These are phyloP conservation scores for Sesamia nonagrioides DNA, from an alignment of 1,140 invertebrate genomes.

Conservation along the genomic window DNA sequence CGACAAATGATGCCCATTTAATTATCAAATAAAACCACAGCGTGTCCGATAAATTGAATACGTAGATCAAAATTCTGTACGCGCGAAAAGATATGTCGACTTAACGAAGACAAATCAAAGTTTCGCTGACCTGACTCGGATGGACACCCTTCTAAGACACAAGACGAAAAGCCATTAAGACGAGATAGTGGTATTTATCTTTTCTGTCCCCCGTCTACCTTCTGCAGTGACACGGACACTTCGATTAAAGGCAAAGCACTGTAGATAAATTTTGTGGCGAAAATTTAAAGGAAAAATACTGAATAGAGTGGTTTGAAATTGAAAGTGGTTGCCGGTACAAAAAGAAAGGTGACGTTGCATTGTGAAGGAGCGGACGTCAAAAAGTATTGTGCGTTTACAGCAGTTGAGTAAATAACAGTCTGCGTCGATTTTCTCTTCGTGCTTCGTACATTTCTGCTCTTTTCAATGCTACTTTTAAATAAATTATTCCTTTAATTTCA, in stretches of 20 bases:
- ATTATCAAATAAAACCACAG: conserved; percentile 9
- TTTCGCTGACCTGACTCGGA: conserved; percentile 70
- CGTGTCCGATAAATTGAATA: conserved; percentile 67
- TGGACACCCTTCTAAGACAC: conserved; percentile 75
- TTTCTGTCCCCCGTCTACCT: conserved; percentile 65
- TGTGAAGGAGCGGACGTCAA: conserved; percentile 31
- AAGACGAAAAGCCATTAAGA: conserved; percentile 84
- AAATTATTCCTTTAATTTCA: too few relatives aligned
- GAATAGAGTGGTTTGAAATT: conserved; percentile 21
- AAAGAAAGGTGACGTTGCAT: conserved; percentile 5
- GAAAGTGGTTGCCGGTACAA: conserved; percentile 26
- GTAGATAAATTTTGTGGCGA: conserved; percentile 61
- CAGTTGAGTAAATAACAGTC: conserved; percentile 38
- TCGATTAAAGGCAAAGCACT: conserved; percentile 64
- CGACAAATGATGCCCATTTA: conserved; percentile 13
- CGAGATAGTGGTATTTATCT: conserved; percentile 84
- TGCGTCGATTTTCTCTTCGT: conserved; percentile 28
- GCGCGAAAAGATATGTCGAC: conserved; percentile 73
- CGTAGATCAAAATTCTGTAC: conserved; percentile 75
- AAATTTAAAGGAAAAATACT: conserved; percentile 15
- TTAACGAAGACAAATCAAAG: conserved; percentile 87
- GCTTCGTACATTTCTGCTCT: conserved; percentile 6
- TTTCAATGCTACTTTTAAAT: not conserved
- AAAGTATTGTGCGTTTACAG: conserved; percentile 25
- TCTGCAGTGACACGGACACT: conserved; percentile 69